Evolutionary conservation across 1,140 invertebrate species (phyloP), one percentile per base, ranked within the genome.

Genomic region (Armadillidium nasatum): DNA sequence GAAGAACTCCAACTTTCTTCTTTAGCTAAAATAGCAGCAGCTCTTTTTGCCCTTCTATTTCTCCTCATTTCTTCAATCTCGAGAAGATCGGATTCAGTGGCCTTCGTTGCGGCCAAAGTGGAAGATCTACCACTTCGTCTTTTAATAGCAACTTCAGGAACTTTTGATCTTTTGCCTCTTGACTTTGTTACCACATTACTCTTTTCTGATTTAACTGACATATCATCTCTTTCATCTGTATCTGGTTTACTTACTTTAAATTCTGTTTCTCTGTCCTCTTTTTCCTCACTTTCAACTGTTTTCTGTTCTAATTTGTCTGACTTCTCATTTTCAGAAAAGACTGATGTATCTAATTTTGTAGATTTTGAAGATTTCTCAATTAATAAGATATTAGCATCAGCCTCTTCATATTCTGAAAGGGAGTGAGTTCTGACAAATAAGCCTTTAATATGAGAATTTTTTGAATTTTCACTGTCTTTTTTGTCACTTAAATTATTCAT

Each of bases 1-100:
- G 78, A 79, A 15, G 78, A 79, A 74, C 78, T 79, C 78, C 78
- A 79, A 66, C 72, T 75, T 50, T 81, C 80, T 33, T 78, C 80
- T 22, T 75, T 76, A 0, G 80, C 80, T 10, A 81, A 73, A 21
- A 77, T 77, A 15, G 77, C 80, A 46, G 80, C 80, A 22, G 75
- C 80, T 9, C 80, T 71, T 44, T 76, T 77, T 7, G 80, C 80
- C 1, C 77, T 44, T 23, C 80, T 74, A 69, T 77, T 78, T 19
- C 77, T 74, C 19, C 77, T 72, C 21, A 77, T 70, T 50, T 81
- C 77, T 74, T 81, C 80, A 60, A 75, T 76, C 22, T 77, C 80
- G 13, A 75, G 77, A 67, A 79, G 73, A 70, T 81, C 80, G 13
- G 77, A 79, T 54, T 81, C 80, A 15, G 80, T 81, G 33, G 80